Evolutionary conservation across 2,797 vertebrate species (phyloP), one percentile per base, ranked within the genome.

Genomic region (Danio tinwini): DNA sequence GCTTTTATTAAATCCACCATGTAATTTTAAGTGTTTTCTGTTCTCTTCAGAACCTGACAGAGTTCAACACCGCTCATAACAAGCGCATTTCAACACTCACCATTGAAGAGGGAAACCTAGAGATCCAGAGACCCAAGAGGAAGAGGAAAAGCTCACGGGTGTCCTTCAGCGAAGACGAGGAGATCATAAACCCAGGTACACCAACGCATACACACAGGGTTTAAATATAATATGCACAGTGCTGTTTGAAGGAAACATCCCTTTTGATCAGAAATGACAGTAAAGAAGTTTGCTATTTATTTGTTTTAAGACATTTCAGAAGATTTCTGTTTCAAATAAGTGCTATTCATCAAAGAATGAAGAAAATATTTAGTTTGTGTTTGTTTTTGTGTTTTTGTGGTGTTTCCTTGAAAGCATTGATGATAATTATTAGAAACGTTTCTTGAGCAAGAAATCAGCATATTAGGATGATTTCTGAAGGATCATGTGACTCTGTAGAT

Each of bases 21-120:
- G 21, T 52, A 16, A 10, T 5, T 19, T 0, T 55, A 16, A 21
- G 7, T 19, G 6, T 44, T 29, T 37, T 5, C 11, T 0, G 0
- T 1, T 9, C 2, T n/a, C 7, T 7, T 7, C 49, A 99, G 98
- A 99, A 99, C 89, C 89, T 99, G 88, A 99, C 98, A 37, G 98
- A 99, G 91, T 99, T 99, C 86, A 99, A 99, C 90, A 99, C 98
- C 0, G 98, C 98, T 86, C 98, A 99, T 90, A 99, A 99, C 90
- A 99, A 99, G 88, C 85, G 85, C 95, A 99, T 99, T 88, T 98
- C 98, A 82, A 95, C 96, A 0, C 91, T 99, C 72, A 98, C 98
- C 50, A 99, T 99, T 40, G 98, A 99, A 89, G 98, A 99, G 81
- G 97, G 97, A 42, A 99, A 99, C 86, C 83, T 99, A 86, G 98